Percentiles rank a stretch among this genome's conserved stretches.
Evolutionary conservation across 2,888 invertebrate species (phyloP).

Genomic region (Caenorhabditis japonica): DNA sequence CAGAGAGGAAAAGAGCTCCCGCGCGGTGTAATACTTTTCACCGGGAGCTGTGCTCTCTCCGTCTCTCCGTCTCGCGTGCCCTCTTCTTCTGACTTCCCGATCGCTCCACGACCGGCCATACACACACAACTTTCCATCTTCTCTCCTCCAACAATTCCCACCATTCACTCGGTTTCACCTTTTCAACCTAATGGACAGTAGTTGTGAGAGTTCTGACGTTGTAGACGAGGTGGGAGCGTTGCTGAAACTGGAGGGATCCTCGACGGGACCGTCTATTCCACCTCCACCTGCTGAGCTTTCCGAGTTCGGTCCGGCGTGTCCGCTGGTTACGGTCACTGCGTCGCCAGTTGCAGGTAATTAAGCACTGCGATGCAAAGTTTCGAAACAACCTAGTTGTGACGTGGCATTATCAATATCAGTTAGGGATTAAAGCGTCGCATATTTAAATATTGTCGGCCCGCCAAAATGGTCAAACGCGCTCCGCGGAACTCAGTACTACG

Average conservation of each 20-base stretch:
- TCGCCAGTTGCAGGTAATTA: not conserved
- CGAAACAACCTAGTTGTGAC: no score
- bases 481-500: no score
- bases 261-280: slow-evolving; percentile 5
- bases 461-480: no score
- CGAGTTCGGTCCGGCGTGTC: slow-evolving; percentile 20
- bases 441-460: no score
- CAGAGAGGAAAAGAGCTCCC: slow-evolving; percentile 26
- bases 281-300: slow-evolving; percentile 17
- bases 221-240: slow-evolving; percentile 9
- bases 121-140: slow-evolving; percentile 23
- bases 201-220: no score
- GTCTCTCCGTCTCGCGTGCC: slow-evolving; percentile 9
- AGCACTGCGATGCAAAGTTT: no score
- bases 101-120: slow-evolving; percentile 28
- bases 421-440: no score
- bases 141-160: slow-evolving; percentile 29
- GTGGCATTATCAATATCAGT: no score
- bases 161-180: slow-evolving; percentile 1
- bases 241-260: slow-evolving; percentile 13
- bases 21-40: slow-evolving; percentile 37
- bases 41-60: slow-evolving; percentile 17
- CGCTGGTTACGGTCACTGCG: slow-evolving; percentile 12
- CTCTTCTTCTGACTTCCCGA: slow-evolving; percentile 8
- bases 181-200: no score